phyloP scores from a whole-genome alignment of 2,888 invertebrate genomes.

The Drosophila antonietae region DNA sequence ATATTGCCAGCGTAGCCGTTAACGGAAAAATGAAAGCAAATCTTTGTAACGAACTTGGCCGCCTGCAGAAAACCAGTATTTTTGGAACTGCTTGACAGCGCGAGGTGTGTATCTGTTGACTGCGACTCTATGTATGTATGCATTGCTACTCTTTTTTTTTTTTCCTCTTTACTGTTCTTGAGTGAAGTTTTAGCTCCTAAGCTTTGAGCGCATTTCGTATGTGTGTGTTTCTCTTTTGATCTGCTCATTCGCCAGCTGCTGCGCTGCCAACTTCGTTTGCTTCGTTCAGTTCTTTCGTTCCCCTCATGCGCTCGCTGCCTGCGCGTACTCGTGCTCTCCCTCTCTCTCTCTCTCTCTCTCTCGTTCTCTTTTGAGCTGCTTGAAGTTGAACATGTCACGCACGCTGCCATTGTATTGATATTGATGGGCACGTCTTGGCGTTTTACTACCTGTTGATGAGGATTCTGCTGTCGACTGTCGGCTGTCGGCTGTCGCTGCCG shows the following conservation, averaged over 20 bases:
- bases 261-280: neutral
- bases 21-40: slow-evolving; percentile 80
- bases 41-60: slow-evolving; percentile 72
- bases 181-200: slow-evolving; percentile 36
- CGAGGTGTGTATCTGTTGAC: slow-evolving; percentile 72
- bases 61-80: slow-evolving; percentile 71
- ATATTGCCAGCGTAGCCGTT: slow-evolving; percentile 41
- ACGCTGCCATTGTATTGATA: slow-evolving; percentile 68
- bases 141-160: neutral
- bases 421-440: slow-evolving; percentile 80
- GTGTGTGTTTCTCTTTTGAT: neutral
- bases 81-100: slow-evolving; percentile 45
- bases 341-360: neutral
- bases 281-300: neutral
- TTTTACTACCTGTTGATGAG: slow-evolving; percentile 82
- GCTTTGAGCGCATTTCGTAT: slow-evolving; percentile 28
- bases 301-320: slow-evolving; percentile 1
- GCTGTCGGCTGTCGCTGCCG: slow-evolving; percentile 20
- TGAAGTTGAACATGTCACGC: slow-evolving; percentile 72
- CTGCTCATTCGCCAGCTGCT: slow-evolving; percentile 52
- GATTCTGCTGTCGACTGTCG: slow-evolving; percentile 35
- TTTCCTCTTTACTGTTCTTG: slow-evolving; percentile 25
- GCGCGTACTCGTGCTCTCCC: neutral
- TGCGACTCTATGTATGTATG: neutral
- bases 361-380: slow-evolving; percentile 25